phyloP scores from a whole-genome alignment of 2,888 invertebrate genomes.

The Morpho deidamia region DNA sequence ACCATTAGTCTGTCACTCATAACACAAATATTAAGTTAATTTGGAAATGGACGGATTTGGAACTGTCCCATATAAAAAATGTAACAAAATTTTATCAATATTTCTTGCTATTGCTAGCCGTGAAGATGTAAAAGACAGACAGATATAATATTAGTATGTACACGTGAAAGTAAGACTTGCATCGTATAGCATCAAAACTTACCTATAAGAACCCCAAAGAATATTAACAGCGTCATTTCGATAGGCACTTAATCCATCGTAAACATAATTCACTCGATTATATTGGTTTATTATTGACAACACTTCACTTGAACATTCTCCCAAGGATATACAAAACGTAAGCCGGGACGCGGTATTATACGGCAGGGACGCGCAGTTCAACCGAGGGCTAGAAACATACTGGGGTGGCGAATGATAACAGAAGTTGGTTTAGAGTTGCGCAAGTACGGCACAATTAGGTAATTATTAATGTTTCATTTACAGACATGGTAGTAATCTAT shows the following conservation, averaged over 20 bases:
- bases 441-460: constrained; percentile 15
- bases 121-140: too few relatives aligned
- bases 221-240: constrained; percentile 45
- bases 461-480: constrained; percentile 2
- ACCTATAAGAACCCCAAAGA: constrained; percentile 47
- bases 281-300: neutral
- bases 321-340: neutral
- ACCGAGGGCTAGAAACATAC: constrained; percentile 19
- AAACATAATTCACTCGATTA: constrained; percentile 23
- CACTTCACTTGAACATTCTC: constrained; percentile 10
- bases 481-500: too few relatives aligned
- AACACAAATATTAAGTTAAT: too few relatives aligned
- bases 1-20: too few relatives aligned
- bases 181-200: constrained; percentile 27
- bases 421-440: constrained; percentile 13
- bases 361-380: constrained; percentile 12
- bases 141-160: too few relatives aligned
- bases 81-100: too few relatives aligned
- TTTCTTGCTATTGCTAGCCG: too few relatives aligned
- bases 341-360: neutral
- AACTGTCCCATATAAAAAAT: too few relatives aligned
- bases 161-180: neutral
- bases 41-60: too few relatives aligned
- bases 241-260: constrained; percentile 30
- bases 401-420: constrained; percentile 20